Evolutionary conservation across 2,797 vertebrate species (phyloP), one percentile per base, ranked within the genome.

Genomic region (Vireo griseus): DNA sequence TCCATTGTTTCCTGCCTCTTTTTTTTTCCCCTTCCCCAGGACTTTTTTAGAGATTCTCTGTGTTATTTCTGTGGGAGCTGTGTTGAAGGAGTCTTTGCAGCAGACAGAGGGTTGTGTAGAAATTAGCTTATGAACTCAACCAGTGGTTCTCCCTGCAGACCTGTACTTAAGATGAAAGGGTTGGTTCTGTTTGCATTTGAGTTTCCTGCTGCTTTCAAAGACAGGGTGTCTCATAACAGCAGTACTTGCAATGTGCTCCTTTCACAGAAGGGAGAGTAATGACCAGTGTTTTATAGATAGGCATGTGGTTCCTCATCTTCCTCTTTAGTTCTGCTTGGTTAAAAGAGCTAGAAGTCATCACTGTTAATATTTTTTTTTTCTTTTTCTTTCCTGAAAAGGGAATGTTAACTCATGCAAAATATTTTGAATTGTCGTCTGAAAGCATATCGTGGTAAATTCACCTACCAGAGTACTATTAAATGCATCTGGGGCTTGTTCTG

Each of bases 1-100:
- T 86, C 24, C 26, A 90, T 83, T 86, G 26, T 94, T 95, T 92
- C 80, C 66, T 84, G 54, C 78, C 28, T 93, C 62, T 71, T 86
- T 72, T 90, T 22, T 44, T 44, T 26, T 24, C 25, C 39, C 5
- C 4, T 66, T 61, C 37, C 61, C 63, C 74, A 54, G 59, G 69
- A 59, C 54, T 80, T 62, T 57, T 79, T 45, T 74, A 33, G 33
- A 57, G 37, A 65, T 62, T 74, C n/a, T 55, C n/a, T 68, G 29
- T 63, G 61, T 65, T 79, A 10, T 80, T 92, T 91, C 65, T 83
- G 17, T 84, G 58, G 69, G 44, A 94, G 44, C 7, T 65, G 31
- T 83, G 19, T 51, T 79, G 68, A 66, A 86, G n/a, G 40, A 80
- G 13, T 45, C 72, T 86, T 66, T 94, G 47, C 74, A 78, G 51